Base-by-base conservation (phyloP, 1,140 invertebrate species). In the Leguminivora glycinivorella region DNA sequence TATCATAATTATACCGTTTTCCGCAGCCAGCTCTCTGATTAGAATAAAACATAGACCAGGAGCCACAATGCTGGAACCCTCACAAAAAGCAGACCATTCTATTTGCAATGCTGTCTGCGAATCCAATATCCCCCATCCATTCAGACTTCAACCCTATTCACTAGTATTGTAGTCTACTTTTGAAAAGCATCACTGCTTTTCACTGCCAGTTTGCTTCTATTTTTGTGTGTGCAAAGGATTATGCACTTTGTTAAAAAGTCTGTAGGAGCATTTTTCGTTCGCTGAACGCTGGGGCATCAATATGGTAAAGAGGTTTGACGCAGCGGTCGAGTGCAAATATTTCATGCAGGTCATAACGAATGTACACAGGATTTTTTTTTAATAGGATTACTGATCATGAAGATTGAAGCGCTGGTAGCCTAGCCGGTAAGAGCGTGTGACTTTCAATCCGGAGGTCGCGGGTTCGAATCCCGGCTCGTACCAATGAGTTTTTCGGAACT, bases 311-410 rank as follows among this genome's bases (percentile, higher is more conserved):
- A 52, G 47, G 47, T 22, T 52, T 52, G 19, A 52, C 40, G 40
- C 40, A 43, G 40, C 40, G 47, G 17, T 1, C n/a, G 47, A 52
- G 47, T 52, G 47, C 47, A 52, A 52, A 52, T 52, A 52, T 52
- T 52, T 52, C 47, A 52, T 52, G 17, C 47, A 22, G 47, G 47
- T 52, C 47, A 52, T 22, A 52, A 52, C 47, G 47, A 52, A 74
- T 66, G 12, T 72, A 69, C 26, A 7, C n/a, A n/a, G n/a, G n/a
- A n/a, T n/a, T n/a, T n/a, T n/a, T n/a, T n/a, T n/a, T n/a, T n/a
- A n/a, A n/a, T n/a, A n/a, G n/a, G n/a, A n/a, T n/a, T n/a, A n/a
- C n/a, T n/a, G n/a, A n/a, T n/a, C n/a, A n/a, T n/a, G n/a, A n/a
- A n/a, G n/a, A n/a, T n/a, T n/a, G n/a, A n/a, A n/a, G n/a, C n/a